Evolutionary conservation across 2,113 vertebrate genomes (phyloP), one percentile per base, ranked within the genome.

Genomic region (Chiloscyllium plagiosum): DNA sequence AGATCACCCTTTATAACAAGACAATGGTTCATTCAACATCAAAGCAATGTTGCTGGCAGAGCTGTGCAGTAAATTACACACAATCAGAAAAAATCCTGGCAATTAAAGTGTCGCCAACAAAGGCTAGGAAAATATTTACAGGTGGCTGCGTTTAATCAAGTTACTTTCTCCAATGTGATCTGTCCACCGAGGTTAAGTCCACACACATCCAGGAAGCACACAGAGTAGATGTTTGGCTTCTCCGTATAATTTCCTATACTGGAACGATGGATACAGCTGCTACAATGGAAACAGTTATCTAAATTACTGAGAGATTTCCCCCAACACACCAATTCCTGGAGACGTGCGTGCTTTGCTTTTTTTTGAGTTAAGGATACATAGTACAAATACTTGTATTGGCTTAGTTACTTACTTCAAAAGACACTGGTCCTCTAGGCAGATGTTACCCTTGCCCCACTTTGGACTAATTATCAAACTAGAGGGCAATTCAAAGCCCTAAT

Each of bases 251-350:
- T 92, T 92, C 93, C 47, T 52, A 47, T 47, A 47, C 12, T 70
- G 69, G 94, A 95, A 95, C 69, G 19, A 68, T 76, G 37, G 94
- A 47, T 47, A 95, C 65, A 70, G 68, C 42, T 95, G 94, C 94
- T 93, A 37, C 15, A 50, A 70, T 66, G 94, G 94, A 95, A 95
- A 70, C 24, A 72, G 94, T 72, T 72, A 95, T 50, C 68, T 29
- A 13, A 50, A 72, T 52, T 72, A 47, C 72, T 24, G 15, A 72
- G 94, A 13, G 2, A 72, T 95, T 72, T 5, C 68, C 4, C 20
- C 0, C 56, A n/a, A 61, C 50, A 50, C 10, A 56, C 47, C 56
- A 65, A 61, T 61, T 61, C 13, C 26, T 65, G 87, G 50, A 61
- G 87, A 87, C 15, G 29, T 33, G 52, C 33, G 20, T 42, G 29